These are phyloP conservation scores for Pammene fasciana DNA, from an alignment of 2,888 invertebrate species.

Conservation along the genomic window DNA sequence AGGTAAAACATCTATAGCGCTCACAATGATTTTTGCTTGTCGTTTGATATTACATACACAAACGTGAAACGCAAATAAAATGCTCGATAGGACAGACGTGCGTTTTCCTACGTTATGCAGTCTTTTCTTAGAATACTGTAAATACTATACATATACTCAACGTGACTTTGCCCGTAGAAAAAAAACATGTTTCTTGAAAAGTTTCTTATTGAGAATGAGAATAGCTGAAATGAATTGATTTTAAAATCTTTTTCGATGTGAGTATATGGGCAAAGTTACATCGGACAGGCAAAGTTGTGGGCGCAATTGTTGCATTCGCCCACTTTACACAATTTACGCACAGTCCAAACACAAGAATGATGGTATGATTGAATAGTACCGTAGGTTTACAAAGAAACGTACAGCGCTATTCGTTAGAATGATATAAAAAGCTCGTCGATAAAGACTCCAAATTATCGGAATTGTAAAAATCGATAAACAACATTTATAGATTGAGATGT, in stretches of 20 bases:
- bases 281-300: constrained; percentile 8
- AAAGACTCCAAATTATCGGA: background rate
- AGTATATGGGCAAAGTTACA: background rate
- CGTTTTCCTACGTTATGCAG: background rate
- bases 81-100: background rate
- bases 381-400: constrained; percentile 7
- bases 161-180: constrained; percentile 1
- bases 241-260: too few species aligned
- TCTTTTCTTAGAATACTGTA: background rate
- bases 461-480: too few species aligned
- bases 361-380: constrained; percentile 7
- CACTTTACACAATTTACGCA: background rate
- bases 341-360: constrained; percentile 10
- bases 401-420: constrained; percentile 3
- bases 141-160: background rate
- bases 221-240: too few species aligned
- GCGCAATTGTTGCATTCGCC: background rate
- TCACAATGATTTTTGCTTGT: background rate
- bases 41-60: background rate
- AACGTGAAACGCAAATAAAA: background rate
- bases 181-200: background rate
- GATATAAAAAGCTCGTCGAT: constrained; percentile 17
- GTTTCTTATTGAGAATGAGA: background rate
- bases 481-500: too few species aligned
- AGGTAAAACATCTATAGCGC: too few species aligned